Evolutionary conservation across 2,797 vertebrate genomes (phyloP).

Genomic region (Sorex maritimensis): DNA sequence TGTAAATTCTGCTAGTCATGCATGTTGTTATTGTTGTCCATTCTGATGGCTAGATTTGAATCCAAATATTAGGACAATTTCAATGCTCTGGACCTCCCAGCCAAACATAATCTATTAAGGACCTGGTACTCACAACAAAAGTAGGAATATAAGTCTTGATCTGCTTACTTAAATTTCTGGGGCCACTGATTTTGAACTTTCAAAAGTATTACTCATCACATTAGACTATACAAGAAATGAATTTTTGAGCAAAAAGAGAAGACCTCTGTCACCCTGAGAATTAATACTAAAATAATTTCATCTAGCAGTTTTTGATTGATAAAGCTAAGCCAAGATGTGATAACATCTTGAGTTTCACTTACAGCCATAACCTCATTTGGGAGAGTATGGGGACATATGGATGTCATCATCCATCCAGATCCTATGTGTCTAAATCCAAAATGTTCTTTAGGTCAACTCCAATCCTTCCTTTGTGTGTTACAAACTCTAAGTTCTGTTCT

Average conservation of each 20-base stretch:
- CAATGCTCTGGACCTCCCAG: slow-evolving; percentile 2
- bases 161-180: not conserved
- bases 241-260: slow-evolving; percentile 16
- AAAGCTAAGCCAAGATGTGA: slow-evolving; percentile 1
- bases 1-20: not conserved
- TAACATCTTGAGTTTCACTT: slow-evolving; percentile 58
- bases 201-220: not conserved
- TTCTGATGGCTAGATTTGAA: not conserved
- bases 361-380: slow-evolving; percentile 30
- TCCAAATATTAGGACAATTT: not conserved
- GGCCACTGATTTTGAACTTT: not conserved
- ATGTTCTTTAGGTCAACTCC: slow-evolving; percentile 29
- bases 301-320: slow-evolving; percentile 47
- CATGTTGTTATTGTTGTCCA: not conserved
- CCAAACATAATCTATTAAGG: slow-evolving; percentile 26
- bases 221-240: not conserved
- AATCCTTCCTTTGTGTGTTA: slow-evolving; percentile 15
- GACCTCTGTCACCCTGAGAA: not conserved
- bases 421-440: slow-evolving; percentile 26
- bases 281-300: slow-evolving; percentile 48
- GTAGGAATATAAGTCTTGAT: not conserved
- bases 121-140: not conserved
- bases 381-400: slow-evolving; percentile 33
- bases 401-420: slow-evolving; percentile 37
- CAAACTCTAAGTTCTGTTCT: not conserved